These are phyloP conservation scores for Xyrichtys novacula DNA, from an alignment of 2,797 vertebrate genomes.

Conservation along the genomic window DNA sequence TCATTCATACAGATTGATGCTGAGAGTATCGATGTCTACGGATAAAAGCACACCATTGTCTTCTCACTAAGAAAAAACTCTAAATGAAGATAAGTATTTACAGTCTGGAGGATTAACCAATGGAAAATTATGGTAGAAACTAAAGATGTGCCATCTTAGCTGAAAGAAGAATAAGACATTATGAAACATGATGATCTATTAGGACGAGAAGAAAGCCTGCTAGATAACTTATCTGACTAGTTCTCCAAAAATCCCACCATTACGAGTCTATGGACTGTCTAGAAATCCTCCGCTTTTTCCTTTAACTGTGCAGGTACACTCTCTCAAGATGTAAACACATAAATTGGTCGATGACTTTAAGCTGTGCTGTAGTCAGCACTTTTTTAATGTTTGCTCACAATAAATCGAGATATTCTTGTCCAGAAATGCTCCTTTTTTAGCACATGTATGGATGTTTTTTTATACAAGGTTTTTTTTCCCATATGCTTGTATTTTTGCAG, in stretches of 20 bases:
- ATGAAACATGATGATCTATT: neutral
- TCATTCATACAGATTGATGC: conserved; percentile 68
- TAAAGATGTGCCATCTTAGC: neutral
- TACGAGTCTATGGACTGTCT: too few species aligned
- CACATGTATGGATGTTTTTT: too few species aligned
- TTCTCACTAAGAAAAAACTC: conserved; percentile 44
- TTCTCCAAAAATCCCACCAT: neutral
- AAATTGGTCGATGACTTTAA: neutral
- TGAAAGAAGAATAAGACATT: neutral
- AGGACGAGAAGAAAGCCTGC: neutral
- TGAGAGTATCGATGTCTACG: conserved; percentile 49
- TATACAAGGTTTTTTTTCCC: too few species aligned
- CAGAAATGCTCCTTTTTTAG: too few species aligned
- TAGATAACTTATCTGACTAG: neutral
- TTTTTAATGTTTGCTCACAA: neutral
- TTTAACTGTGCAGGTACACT: neutral
- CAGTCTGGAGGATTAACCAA: conserved; percentile 1
- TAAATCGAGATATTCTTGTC: neutral
- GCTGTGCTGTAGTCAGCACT: neutral
- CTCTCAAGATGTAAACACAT: conserved; percentile 9
- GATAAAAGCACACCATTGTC: conserved; percentile 56
- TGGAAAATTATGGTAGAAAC: too few species aligned
- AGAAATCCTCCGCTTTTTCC: neutral
- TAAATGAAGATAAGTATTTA: conserved; percentile 29
- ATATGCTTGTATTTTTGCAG: neutral